A percentile compares a stretch with the other conserved stretches of the same genome.
These are phyloP conservation scores for Drosophila varians DNA, from an alignment of 1,140 invertebrate genomes.

Conservation along the genomic window DNA sequence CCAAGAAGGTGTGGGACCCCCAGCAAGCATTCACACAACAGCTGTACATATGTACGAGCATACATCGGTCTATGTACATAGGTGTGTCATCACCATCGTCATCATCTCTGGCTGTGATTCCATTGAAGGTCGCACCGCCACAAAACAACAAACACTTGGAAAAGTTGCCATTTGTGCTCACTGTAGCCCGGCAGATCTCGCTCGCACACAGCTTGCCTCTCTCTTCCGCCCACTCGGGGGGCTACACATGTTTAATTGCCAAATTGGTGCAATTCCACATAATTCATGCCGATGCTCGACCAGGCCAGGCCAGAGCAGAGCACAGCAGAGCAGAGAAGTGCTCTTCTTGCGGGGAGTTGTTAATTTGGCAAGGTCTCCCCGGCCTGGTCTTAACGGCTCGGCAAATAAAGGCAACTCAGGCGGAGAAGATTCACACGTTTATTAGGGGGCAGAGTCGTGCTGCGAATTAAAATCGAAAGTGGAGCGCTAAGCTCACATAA, in stretches of 20 bases:
- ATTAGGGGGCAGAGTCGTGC: conserved; percentile 50
- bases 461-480: conserved; percentile 68
- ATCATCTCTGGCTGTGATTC: conserved; percentile 52
- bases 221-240: conserved; percentile 34
- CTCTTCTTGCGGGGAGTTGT: conserved; percentile 21
- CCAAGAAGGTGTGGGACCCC: conserved; percentile 66
- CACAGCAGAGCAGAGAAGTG: background rate
- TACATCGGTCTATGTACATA: conserved; percentile 39
- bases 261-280: conserved; percentile 80
- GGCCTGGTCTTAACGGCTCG: conserved; percentile 27
- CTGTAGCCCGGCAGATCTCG: conserved; percentile 13
- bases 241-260: conserved; percentile 74
- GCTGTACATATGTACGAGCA: conserved; percentile 4
- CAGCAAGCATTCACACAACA: conserved; percentile 29
- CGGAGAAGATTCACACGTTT: conserved; percentile 67
- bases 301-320: background rate
- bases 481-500: conserved; percentile 35
- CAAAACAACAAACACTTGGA: conserved; percentile 40
- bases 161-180: conserved; percentile 72
- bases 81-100: conserved; percentile 73
- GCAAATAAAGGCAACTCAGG: conserved; percentile 22
- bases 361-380: conserved; percentile 59
- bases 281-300: conserved; percentile 64
- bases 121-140: conserved; percentile 55
- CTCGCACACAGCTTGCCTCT: conserved; percentile 15